Conservation (phyloP, 2,797 vertebrate species). For the Varecia variegata region DNA sequence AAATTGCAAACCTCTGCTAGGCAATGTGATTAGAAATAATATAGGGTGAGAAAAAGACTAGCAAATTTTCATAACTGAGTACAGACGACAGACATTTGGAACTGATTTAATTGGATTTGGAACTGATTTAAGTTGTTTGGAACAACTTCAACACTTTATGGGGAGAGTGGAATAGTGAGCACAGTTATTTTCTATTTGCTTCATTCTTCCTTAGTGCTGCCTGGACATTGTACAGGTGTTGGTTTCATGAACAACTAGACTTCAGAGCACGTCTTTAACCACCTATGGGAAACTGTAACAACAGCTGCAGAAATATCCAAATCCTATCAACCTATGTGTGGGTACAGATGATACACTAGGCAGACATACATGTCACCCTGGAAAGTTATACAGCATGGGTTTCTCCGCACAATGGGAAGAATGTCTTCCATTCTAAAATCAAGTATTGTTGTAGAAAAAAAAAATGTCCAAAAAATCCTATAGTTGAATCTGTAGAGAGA, state of each 20-base stretch:
- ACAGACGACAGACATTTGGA: neutral
- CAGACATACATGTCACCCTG: slow-evolving; percentile 84
- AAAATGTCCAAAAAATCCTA: slow-evolving; percentile 89
- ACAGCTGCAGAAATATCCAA: slow-evolving; percentile 93
- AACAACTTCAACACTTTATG: neutral
- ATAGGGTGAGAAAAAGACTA: neutral
- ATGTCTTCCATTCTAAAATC: slow-evolving; percentile 90
- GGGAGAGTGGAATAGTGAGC: neutral
- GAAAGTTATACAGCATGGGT: slow-evolving; percentile 88
- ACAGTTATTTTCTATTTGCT: neutral
- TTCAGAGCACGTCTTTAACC: slow-evolving; percentile 77
- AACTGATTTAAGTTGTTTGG: neutral
- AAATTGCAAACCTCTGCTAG: neutral
- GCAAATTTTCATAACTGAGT: neutral
- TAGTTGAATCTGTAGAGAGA: slow-evolving; percentile 86
- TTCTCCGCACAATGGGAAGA: slow-evolving; percentile 93
- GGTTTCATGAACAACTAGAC: neutral
- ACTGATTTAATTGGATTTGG: neutral
- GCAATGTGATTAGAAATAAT: neutral
- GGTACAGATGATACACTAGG: slow-evolving; percentile 90
- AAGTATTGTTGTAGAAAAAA: slow-evolving; percentile 88
- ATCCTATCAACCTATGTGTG: slow-evolving; percentile 92
- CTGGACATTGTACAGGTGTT: neutral
- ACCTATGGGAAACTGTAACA: slow-evolving; percentile 91
- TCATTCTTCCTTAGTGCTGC: neutral